Evolutionary conservation across 2,797 vertebrate species (phyloP).

Genomic region (Emys orbicularis): DNA sequence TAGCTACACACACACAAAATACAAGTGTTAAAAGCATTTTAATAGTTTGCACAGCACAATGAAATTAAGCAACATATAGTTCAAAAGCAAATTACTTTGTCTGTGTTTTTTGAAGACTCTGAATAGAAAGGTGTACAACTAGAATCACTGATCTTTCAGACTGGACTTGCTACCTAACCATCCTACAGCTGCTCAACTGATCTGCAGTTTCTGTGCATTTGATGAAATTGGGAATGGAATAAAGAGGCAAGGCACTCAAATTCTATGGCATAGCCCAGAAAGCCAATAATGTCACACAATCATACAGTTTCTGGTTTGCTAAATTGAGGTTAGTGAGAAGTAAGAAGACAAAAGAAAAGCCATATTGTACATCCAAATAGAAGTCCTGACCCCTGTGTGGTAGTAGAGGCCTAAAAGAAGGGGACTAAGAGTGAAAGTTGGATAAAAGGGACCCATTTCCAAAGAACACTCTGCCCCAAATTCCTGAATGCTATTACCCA

Average conservation of each 20-base stretch:
- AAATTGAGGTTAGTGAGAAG: background rate
- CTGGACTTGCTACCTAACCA: background rate
- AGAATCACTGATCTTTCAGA: background rate
- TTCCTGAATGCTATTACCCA: background rate
- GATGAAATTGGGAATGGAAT: background rate
- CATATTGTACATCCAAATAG: background rate
- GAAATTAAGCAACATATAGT: background rate
- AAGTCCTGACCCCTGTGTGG: background rate
- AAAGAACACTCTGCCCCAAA: background rate
- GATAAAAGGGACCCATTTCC: background rate
- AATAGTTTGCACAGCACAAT: background rate
- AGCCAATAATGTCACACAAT: background rate
- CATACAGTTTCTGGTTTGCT: background rate
- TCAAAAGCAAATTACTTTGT: background rate
- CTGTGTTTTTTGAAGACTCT: background rate
- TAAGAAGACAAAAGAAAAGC: background rate
- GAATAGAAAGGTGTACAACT: background rate
- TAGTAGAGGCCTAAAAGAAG: background rate
- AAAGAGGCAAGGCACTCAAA: background rate
- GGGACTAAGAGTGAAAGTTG: background rate
- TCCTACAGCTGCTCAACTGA: background rate
- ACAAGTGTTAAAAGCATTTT: background rate
- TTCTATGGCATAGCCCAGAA: background rate
- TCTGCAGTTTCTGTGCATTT: background rate
- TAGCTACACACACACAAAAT: constrained; percentile 80